Base-by-base conservation (phyloP, 2,888 invertebrate genomes). In the Thymelicus acteon region DNA sequence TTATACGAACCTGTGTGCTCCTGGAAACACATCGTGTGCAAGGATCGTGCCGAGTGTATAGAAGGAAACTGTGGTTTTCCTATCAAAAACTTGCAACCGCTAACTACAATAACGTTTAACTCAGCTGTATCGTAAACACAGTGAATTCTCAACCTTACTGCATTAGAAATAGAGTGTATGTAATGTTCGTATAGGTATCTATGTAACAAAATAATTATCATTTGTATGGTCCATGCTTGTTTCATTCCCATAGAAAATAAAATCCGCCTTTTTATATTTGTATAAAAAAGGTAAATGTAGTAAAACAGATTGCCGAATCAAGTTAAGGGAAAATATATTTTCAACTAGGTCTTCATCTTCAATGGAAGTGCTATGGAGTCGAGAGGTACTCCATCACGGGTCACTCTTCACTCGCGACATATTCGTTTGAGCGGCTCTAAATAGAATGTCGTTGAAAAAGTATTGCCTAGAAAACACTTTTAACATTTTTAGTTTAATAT, bases 11-110 rank as follows among this genome's bases (percentile, higher is more conserved):
- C 7, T 15, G 7, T 19, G 19, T 24, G 64, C 54, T 13, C 4
- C 7, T 40, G 19, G 13, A 40, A 19, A 7, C 40, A 40, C 54
- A 47, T 54, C 64, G 64, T 64, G 64, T 64, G 64, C 63, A 63
- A 63, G 39, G 60, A 39, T 7, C 4, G n/a, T 8, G 15, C 31
- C 49, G 49, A 19, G 49, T 63, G 49, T 0, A 31, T 31, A 52
- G 12, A 52, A 52, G 63, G 63, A 63, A 63, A 47, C 6, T 52
- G 63, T 37, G 63, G 63, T 63, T 37, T 52, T 52, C 39, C 52
- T 63, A 63, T 63, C 63, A 31, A 44, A 40, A n/a, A 52, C 49
- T 52, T n/a, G 19, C 49, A 8, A 52, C 49, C 19, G 7, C 49
- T 19, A 7, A 52, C 49, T 15, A 52, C 15, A 52, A 8, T 19